These are phyloP conservation scores for Drosophila kepulauana DNA, from an alignment of 1,140 invertebrate genomes.

Conservation along the genomic window DNA sequence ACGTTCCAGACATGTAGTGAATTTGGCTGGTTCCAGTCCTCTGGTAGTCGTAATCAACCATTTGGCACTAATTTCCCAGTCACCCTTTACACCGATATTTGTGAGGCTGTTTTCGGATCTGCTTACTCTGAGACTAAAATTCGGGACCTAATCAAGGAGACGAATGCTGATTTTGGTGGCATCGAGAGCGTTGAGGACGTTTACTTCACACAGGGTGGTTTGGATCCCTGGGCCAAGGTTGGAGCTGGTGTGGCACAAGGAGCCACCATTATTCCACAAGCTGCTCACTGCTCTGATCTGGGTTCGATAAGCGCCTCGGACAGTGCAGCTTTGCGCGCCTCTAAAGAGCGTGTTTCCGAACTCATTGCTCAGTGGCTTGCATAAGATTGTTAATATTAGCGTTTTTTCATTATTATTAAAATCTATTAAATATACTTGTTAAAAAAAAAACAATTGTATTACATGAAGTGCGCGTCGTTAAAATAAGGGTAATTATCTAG, in stretches of 20 bases:
- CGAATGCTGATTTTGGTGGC: slow-evolving; percentile 88
- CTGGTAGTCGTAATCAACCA: slow-evolving; percentile 86
- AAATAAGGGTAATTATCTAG: neutral
- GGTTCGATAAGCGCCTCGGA: slow-evolving; percentile 85
- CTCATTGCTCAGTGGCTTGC: slow-evolving; percentile 71
- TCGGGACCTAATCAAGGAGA: slow-evolving; percentile 84
- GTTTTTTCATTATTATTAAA: neutral
- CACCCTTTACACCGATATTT: slow-evolving; percentile 87
- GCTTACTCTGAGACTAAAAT: slow-evolving; percentile 50
- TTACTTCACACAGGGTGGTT: slow-evolving; percentile 88
- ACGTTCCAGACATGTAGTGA: slow-evolving; percentile 91
- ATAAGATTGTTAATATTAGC: slow-evolving; percentile 7
- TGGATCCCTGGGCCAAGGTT: slow-evolving; percentile 89
- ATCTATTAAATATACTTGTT: neutral
- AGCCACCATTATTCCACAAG: slow-evolving; percentile 76
- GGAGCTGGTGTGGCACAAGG: slow-evolving; percentile 85
- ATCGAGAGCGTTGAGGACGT: slow-evolving; percentile 87
- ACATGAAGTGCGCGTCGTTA: neutral
- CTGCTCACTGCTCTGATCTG: slow-evolving; percentile 89
- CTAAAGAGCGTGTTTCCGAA: slow-evolving; percentile 60
- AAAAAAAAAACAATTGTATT: neutral
- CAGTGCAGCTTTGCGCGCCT: slow-evolving; percentile 84
- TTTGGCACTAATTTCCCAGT: slow-evolving; percentile 88
- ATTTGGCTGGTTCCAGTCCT: slow-evolving; percentile 90
- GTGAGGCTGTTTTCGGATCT: slow-evolving; percentile 88